Evolutionary conservation across 2,113 vertebrate species (phyloP).

Genomic region (Zosterops lateralis): DNA sequence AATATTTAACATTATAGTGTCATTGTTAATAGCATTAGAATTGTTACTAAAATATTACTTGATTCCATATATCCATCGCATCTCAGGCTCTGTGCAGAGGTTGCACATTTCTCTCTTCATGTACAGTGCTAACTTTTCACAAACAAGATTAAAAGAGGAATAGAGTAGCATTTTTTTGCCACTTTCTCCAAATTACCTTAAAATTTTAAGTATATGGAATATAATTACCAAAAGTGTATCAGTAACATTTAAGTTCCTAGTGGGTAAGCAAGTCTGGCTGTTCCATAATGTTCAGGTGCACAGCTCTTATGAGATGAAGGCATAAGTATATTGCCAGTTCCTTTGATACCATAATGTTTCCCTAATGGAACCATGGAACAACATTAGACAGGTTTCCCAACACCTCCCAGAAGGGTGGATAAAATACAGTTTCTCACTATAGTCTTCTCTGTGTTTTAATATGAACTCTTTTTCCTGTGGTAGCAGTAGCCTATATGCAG

Average conservation of each 20-base stretch:
- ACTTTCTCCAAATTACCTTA: not conserved
- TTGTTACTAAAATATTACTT: not conserved
- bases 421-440: not conserved
- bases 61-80: not conserved
- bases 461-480: not conserved
- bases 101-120: not conserved
- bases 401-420: not conserved
- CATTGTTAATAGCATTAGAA: not conserved
- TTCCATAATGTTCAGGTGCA: not conserved
- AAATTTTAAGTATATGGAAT: not conserved
- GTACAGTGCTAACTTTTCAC: not conserved
- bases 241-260: not conserved
- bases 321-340: not conserved
- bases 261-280: not conserved
- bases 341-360: not conserved
- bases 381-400: not conserved
- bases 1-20: not conserved
- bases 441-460: not conserved
- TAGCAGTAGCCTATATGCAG: not conserved
- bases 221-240: not conserved
- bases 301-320: not conserved
- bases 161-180: not conserved
- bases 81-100: not conserved
- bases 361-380: not conserved
- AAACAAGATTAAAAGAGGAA: not conserved